These are phyloP conservation scores for Hippocampus guttulatus DNA, from an alignment of 2,113 vertebrate species.

Conservation along the genomic window DNA sequence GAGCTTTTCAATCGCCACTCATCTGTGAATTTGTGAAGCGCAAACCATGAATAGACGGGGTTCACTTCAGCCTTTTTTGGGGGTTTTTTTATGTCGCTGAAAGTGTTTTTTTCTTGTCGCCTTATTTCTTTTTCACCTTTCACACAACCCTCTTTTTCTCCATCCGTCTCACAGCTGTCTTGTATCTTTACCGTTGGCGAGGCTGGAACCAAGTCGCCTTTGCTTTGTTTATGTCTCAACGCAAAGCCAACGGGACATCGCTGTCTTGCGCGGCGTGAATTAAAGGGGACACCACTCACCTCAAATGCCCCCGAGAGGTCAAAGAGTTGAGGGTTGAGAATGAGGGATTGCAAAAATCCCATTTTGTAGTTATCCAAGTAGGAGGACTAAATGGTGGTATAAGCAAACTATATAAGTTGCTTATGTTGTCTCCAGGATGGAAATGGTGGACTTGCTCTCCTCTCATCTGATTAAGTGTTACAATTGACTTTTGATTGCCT, in stretches of 20 bases:
- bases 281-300: conserved; percentile 37
- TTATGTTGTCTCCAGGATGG: not conserved
- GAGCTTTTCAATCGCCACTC: too few relatives aligned
- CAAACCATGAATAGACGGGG: not conserved
- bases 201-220: conserved; percentile 13
- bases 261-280: conserved; percentile 12
- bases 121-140: conserved; percentile 20
- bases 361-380: not conserved
- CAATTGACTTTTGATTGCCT: not conserved
- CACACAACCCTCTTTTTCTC: not conserved
- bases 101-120: not conserved
- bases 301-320: conserved; percentile 20
- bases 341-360: conserved; percentile 8
- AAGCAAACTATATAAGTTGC: not conserved
- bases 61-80: not conserved
- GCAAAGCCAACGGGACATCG: conserved; percentile 18
- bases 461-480: not conserved
- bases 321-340: conserved; percentile 24
- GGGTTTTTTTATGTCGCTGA: not conserved
- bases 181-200: conserved; percentile 37
- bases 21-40: not conserved
- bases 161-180: not conserved
- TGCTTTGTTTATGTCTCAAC: conserved; percentile 33
- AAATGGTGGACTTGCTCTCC: too few relatives aligned
- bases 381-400: not conserved